phyloP scores from a whole-genome alignment of 1,140 invertebrate genomes.

The Conus betulinus region DNA sequence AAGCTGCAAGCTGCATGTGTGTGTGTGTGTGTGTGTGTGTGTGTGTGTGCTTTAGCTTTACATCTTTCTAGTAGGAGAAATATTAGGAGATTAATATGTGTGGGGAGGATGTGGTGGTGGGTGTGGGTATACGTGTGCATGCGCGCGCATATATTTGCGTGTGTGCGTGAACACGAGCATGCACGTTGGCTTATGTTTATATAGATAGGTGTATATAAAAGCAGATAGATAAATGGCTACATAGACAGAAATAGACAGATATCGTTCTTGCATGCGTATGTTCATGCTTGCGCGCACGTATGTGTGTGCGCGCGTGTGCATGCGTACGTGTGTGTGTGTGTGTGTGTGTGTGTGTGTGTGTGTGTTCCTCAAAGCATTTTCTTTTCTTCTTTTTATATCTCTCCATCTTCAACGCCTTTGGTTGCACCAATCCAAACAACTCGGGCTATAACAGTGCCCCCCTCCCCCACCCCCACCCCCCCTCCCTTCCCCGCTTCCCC shows the following conservation, averaged over 20 bases:
- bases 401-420: too few species aligned
- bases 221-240: too few species aligned
- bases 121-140: neutral
- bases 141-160: neutral
- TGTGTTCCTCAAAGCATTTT: neutral
- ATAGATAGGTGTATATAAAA: neutral
- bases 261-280: neutral
- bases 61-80: too few species aligned
- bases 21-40: conserved; percentile 19
- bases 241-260: too few species aligned
- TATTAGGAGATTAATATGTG: too few species aligned
- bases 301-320: neutral
- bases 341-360: neutral
- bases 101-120: too few species aligned
- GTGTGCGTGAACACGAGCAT: neutral
- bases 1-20: neutral
- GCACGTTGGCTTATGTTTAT: neutral
- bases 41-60: too few species aligned
- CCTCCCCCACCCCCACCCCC: too few species aligned
- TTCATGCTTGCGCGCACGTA: neutral
- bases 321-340: neutral
- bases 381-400: too few species aligned
- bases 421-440: too few species aligned
- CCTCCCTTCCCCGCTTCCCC: too few species aligned
- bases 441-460: too few species aligned